phyloP scores from a whole-genome alignment of 2,797 vertebrate species.

The Peromyscus melanophrys region DNA sequence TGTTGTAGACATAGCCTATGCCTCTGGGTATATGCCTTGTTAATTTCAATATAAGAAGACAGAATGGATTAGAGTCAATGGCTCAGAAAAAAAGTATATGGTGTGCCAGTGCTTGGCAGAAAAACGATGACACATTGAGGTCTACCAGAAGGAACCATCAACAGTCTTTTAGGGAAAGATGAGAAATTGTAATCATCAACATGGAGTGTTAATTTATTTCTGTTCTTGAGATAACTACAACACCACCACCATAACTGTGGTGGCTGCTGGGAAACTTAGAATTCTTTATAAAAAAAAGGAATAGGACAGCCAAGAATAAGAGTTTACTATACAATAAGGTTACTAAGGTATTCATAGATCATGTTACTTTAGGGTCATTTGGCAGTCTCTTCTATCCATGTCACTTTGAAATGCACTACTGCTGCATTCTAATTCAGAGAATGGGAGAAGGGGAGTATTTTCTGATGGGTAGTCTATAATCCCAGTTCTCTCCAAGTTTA shows the following conservation, averaged over 20 bases:
- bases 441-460: slow-evolving; percentile 7
- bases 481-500: slow-evolving; percentile 58
- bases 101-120: neutral
- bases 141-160: slow-evolving; percentile 77
- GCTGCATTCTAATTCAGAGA: slow-evolving; percentile 56
- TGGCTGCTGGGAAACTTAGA: slow-evolving; percentile 35
- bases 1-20: slow-evolving; percentile 84
- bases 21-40: slow-evolving; percentile 88
- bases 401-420: slow-evolving; percentile 65
- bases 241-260: slow-evolving; percentile 18
- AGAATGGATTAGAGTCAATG: slow-evolving; percentile 87
- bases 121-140: slow-evolving; percentile 70
- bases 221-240: slow-evolving; percentile 52
- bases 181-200: slow-evolving; percentile 68
- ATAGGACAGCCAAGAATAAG: neutral
- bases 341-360: slow-evolving; percentile 36
- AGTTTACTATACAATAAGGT: neutral
- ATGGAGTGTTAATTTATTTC: slow-evolving; percentile 67
- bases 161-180: slow-evolving; percentile 68
- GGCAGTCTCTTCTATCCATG: neutral
- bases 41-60: slow-evolving; percentile 89
- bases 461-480: slow-evolving; percentile 66
- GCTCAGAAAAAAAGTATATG: slow-evolving; percentile 77
- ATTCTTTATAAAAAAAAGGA: slow-evolving; percentile 41
- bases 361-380: neutral